Evolutionary conservation across 1,140 invertebrate species (phyloP).

Genomic region (Eriocheir sinensis): DNA sequence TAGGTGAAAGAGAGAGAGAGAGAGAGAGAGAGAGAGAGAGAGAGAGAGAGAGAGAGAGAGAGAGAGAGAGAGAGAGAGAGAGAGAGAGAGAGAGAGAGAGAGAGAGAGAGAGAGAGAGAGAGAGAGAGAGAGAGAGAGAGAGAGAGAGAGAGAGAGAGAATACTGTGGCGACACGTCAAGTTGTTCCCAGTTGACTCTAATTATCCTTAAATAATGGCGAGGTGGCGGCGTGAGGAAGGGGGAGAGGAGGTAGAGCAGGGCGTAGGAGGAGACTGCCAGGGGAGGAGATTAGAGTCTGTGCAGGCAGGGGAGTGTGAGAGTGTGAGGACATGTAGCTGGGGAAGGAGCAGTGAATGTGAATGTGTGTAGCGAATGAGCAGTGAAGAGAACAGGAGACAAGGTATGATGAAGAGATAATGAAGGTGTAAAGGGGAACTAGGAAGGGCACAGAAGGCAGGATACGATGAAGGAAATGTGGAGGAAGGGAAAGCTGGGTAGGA

Average conservation of each 20-base stretch:
- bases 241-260: not conserved
- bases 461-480: not conserved
- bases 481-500: no score
- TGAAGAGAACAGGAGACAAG: no score
- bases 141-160: conserved; percentile 41
- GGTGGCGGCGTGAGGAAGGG: not conserved
- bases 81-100: conserved; percentile 20
- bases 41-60: not conserved
- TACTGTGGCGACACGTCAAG: not conserved
- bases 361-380: no score
- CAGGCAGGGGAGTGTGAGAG: not conserved
- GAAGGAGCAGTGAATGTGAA: not conserved
- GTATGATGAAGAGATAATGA: not conserved
- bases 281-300: not conserved
- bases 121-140: conserved; percentile 27
- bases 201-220: no score
- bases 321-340: not conserved
- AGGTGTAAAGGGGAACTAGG: not conserved
- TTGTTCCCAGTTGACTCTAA: not conserved
- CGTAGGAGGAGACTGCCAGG: not conserved
- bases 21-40: not conserved
- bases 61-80: not conserved
- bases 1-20: no score
- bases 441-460: not conserved
- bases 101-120: conserved; percentile 35